Conservation (phyloP, 1,140 invertebrate genomes). For the Drosophila melanogaster region Release_6_plus_ISO1_MT NT_033779.5:20966001-20966500, state of each 20-base stretch:
- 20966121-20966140: conserved; percentile 48
- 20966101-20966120: conserved; percentile 38
- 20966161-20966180: conserved; percentile 20
- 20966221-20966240: conserved; percentile 63
- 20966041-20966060: conserved; percentile 14
- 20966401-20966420: conserved; percentile 49
- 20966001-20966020: conserved; percentile 56
- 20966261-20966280: conserved; percentile 48
- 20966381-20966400: conserved; percentile 51
- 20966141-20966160: conserved; percentile 61
- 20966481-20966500: conserved; percentile 64
- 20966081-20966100: conserved; percentile 20
- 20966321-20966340: conserved; percentile 36
- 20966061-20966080: conserved; percentile 26
- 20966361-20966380: conserved; percentile 43
- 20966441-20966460: conserved; percentile 74
- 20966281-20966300: conserved; percentile 44
- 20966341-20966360: background rate
- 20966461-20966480: conserved; percentile 66
- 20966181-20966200: conserved; percentile 36
- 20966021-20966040: conserved; percentile 49
- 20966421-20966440: conserved; percentile 52
- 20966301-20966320: conserved; percentile 72
- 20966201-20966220: conserved; percentile 64
- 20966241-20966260: conserved; percentile 25